Evolutionary conservation across 2,888 invertebrate genomes (phyloP), one percentile per base, ranked within the genome.

Genomic region (Eupithecia vulgata): DNA sequence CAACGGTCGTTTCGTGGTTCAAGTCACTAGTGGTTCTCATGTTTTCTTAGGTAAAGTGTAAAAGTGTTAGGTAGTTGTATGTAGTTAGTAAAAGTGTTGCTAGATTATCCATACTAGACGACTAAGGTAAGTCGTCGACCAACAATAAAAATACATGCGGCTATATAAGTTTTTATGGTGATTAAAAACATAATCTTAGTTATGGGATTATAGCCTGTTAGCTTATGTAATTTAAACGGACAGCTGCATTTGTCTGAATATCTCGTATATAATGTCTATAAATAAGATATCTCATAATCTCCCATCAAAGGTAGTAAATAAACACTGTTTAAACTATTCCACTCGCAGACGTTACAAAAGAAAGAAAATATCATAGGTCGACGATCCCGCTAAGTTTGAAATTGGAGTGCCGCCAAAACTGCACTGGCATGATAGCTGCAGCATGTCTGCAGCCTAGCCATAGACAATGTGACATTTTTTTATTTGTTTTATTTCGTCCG

Each of bases 381-480:
- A 83, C 84, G 89, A 85, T 83, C 90, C 80, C 85, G 37, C 75
- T 76, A 78, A 81, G 80, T 82, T 88, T 90, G 90, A 90, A 89
- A 79, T 88, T 90, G 90, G 90, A 89, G 79, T 74, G 68, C 72
- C 79, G 85, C 89, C 89, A 90, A 88, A 78, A 72, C 76, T 85
- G 85, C 85, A 87, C 81, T 81, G 80, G 77, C 78, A 71, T 82
- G 81, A n/a, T n/a, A n/a, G n/a, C n/a, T n/a, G n/a, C n/a, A n/a
- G n/a, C n/a, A 84, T 84, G 84, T 84, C 82, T 86, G 84, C 87
- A 86, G 75, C 84, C 57, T 84, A 83, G 80, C 77, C 83, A 82
- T 87, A 88, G 88, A 89, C 82, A 85, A 88, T 80, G 81, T 70
- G 70, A 21, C 59, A 35, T 37, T 81, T 78, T 72, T 73, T 73